Evolutionary conservation across 2,113 vertebrate species (phyloP).

Genomic region (Marmota monax): DNA sequence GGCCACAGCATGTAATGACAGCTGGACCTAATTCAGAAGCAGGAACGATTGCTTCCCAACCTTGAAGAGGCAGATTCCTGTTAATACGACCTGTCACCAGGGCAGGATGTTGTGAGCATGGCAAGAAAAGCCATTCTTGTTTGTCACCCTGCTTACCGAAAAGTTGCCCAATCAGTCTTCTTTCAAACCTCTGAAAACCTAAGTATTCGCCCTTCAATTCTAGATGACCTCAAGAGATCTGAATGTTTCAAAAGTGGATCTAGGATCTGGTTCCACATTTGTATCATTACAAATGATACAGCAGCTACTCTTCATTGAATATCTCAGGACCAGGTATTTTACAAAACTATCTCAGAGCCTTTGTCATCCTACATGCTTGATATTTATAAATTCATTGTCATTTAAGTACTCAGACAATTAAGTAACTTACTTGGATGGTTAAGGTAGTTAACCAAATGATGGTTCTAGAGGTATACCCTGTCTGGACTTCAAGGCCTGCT

Average conservation of each 20-base stretch:
- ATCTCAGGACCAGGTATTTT: background rate
- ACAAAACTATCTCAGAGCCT: background rate
- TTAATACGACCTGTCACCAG: background rate
- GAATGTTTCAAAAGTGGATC: background rate
- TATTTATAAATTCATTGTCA: background rate
- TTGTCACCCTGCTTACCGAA: background rate
- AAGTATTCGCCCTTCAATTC: background rate
- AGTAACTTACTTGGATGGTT: background rate
- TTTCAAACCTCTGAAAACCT: conserved; percentile 10
- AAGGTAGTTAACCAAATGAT: background rate
- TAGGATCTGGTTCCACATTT: background rate
- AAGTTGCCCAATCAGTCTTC: background rate
- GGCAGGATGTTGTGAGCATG: background rate
- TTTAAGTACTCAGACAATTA: background rate
- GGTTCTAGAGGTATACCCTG: background rate
- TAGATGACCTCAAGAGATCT: background rate
- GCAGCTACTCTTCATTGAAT: background rate
- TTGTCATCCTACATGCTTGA: background rate
- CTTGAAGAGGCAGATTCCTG: background rate
- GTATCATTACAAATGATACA: too few relatives aligned
- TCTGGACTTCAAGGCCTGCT: background rate
- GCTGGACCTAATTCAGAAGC: background rate
- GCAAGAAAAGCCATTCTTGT: background rate
- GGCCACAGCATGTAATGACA: background rate
- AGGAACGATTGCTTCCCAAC: background rate